Evolutionary conservation across 2,113 vertebrate genomes (phyloP).

Genomic region (Bostrychus sinensis): DNA sequence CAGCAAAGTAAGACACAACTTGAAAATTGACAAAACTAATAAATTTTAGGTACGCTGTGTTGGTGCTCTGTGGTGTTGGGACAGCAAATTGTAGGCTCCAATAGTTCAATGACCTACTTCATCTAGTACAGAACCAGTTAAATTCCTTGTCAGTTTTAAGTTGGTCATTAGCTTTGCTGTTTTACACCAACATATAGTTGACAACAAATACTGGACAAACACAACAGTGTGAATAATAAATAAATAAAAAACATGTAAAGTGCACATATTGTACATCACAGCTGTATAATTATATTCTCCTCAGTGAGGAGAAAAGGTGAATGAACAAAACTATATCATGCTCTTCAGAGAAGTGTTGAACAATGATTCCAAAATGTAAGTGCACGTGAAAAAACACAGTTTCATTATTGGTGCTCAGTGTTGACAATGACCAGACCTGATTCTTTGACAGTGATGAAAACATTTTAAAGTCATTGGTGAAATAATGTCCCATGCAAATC

Average conservation of each 20-base stretch:
- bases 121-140: no score
- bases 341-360: constrained; percentile 22
- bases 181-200: constrained; percentile 11
- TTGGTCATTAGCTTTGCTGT: constrained; percentile 35
- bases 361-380: constrained; percentile 7
- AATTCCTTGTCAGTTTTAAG: constrained; percentile 1
- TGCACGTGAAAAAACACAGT: neutral
- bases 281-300: constrained; percentile 46
- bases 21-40: constrained; percentile 2
- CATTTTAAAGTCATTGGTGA: constrained; percentile 43
- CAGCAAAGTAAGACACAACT: constrained; percentile 50
- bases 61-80: no score
- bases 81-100: no score
- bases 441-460: constrained; percentile 29
- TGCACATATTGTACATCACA: constrained; percentile 11
- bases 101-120: no score
- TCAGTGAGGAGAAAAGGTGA: constrained; percentile 11
- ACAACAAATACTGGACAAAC: constrained; percentile 32
- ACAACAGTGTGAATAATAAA: neutral
- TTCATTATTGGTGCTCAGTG: constrained; percentile 37
- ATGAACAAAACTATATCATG: constrained; percentile 38
- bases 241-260: constrained; percentile 15
- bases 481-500: constrained; percentile 75
- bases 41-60: no score
- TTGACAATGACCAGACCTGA: constrained; percentile 37